These are phyloP conservation scores for Dermochelys coriacea DNA, from an alignment of 2,797 vertebrate genomes.

Conservation along the genomic window DNA sequence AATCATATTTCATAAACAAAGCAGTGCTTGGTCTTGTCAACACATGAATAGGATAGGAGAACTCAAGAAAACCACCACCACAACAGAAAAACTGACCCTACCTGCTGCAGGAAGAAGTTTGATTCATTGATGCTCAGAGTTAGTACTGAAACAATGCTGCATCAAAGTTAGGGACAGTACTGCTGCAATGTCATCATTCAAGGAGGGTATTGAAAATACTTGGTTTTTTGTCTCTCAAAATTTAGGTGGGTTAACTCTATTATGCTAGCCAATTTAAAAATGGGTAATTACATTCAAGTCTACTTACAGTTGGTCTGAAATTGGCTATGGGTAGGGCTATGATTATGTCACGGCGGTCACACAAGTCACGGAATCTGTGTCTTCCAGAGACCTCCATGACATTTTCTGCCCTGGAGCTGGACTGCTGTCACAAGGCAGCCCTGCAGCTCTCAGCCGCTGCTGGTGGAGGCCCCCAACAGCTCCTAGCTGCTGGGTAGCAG, in stretches of 20 bases:
- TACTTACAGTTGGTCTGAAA: neutral
- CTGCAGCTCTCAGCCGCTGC: too few relatives aligned
- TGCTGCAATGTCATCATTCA: neutral
- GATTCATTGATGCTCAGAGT: neutral
- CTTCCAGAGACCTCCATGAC: too few relatives aligned
- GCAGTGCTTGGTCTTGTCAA: neutral
- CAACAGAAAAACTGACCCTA: too few relatives aligned
- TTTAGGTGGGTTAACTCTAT: neutral
- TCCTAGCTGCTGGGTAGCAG: too few relatives aligned
- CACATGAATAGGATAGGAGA: neutral
- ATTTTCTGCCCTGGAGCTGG: too few relatives aligned
- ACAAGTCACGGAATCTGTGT: too few relatives aligned
- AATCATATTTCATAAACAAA: neutral
- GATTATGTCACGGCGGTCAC: too few relatives aligned
- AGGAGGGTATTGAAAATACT: neutral
- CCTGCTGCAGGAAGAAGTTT: neutral
- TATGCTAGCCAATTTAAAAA: constrained; percentile 18
- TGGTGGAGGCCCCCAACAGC: too few relatives aligned
- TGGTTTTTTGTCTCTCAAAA: neutral
- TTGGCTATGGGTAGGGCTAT: neutral
- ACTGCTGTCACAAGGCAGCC: too few relatives aligned
- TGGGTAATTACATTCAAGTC: neutral
- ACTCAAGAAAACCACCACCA: neutral
- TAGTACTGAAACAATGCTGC: neutral
- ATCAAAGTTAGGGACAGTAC: neutral